These are phyloP conservation scores for Ophion ventricosus DNA, from an alignment of 2,888 invertebrate genomes.

Conservation along the genomic window DNA sequence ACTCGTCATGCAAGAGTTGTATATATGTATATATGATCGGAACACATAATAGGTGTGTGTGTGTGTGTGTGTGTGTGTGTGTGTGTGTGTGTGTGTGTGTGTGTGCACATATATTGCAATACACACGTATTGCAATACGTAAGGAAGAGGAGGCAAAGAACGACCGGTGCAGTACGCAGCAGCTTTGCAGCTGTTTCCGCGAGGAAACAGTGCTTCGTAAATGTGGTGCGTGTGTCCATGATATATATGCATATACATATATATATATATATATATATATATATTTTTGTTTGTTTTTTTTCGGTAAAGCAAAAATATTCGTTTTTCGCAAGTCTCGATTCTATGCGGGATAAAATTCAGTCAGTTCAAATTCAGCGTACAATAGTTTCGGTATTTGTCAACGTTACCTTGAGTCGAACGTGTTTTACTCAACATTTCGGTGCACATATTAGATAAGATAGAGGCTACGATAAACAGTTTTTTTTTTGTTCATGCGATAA, in stretches of 20 bases:
- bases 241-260: constrained; percentile 6
- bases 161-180: constrained; percentile 59
- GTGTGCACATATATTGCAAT: no score
- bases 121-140: constrained; percentile 11
- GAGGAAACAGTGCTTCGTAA: constrained; percentile 40
- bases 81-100: neutral
- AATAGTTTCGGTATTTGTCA: constrained; percentile 3
- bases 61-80: neutral
- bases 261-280: no score
- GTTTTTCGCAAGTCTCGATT: neutral
- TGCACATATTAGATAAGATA: constrained; percentile 35
- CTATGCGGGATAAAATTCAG: neutral
- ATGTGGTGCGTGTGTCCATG: neutral
- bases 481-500: constrained; percentile 36
- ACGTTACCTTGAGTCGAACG: constrained; percentile 39
- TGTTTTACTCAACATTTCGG: constrained; percentile 1
- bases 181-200: constrained; percentile 64
- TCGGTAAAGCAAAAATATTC: neutral
- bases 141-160: constrained; percentile 52
- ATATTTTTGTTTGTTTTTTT: neutral
- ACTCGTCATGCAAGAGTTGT: constrained; percentile 31
- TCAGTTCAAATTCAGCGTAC: neutral
- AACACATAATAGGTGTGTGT: constrained; percentile 23
- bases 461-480: neutral
- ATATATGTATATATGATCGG: neutral